A percentile compares a stretch with the other conserved stretches of the same genome.
Evolutionary conservation across 1,140 invertebrate species (phyloP).

Genomic region (Dryas iulia): DNA sequence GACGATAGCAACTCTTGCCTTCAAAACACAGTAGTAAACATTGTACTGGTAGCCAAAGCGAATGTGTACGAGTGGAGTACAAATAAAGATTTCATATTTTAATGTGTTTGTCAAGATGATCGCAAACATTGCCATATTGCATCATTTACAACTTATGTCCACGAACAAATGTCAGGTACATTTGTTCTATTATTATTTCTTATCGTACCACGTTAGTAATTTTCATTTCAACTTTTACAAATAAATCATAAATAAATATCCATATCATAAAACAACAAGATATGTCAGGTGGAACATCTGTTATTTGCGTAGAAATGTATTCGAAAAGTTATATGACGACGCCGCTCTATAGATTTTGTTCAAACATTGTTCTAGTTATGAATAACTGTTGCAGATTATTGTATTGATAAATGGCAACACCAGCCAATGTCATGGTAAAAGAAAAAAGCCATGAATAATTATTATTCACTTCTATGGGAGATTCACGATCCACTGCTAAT

Average conservation of each 20-base stretch:
- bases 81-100: constrained; percentile 31
- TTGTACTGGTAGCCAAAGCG: neutral
- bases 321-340: constrained; percentile 14
- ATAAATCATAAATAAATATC: constrained; percentile 43
- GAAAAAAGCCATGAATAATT: constrained; percentile 69
- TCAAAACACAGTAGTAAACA: neutral
- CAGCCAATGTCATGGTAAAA: constrained; percentile 55
- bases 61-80: constrained; percentile 19
- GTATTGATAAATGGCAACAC: constrained; percentile 70
- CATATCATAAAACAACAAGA: constrained; percentile 45
- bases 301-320: constrained; percentile 36
- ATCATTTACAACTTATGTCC: constrained; percentile 22
- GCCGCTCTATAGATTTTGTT: constrained; percentile 6
- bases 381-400: constrained; percentile 70
- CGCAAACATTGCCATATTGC: constrained; percentile 43
- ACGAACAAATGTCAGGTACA: constrained; percentile 16
- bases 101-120: constrained; percentile 33
- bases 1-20: neutral
- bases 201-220: constrained; percentile 39
- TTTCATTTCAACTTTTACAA: constrained; percentile 39
- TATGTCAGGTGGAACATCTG: constrained; percentile 42
- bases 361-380: constrained; percentile 56
- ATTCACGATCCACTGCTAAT: constrained; percentile 67
- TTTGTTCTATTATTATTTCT: constrained; percentile 26
- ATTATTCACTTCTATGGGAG: constrained; percentile 61